Percentiles rank a stretch among this genome's conserved stretches.
Conservation (phyloP, 2,113 vertebrate genomes). For the Hippolais icterina region DNA sequence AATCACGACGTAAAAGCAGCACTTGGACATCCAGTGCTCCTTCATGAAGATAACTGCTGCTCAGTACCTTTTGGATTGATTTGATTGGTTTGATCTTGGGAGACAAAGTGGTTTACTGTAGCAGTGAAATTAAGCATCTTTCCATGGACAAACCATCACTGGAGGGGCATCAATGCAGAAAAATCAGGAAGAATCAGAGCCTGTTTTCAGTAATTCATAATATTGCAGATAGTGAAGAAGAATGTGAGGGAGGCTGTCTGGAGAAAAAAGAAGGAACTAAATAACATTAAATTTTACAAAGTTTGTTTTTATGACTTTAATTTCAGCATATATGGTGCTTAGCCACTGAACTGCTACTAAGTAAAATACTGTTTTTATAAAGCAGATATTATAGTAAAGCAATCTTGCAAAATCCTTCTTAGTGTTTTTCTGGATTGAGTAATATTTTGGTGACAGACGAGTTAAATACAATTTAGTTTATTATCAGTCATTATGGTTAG, state of each 20-base stretch:
- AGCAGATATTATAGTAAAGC: slow-evolving; percentile 40
- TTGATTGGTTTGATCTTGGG: neutral
- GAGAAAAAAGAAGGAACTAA: neutral
- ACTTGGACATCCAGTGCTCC: neutral
- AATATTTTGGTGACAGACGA: neutral
- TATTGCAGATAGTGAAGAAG: neutral
- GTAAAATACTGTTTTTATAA: slow-evolving; percentile 32
- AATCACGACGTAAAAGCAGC: neutral
- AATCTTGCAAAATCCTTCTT: slow-evolving; percentile 68
- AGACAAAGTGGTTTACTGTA: slow-evolving; percentile 1
- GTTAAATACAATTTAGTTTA: slow-evolving; percentile 2
- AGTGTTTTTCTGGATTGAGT: neutral
- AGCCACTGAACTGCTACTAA: neutral
- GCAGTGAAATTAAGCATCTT: slow-evolving; percentile 56
- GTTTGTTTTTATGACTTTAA: slow-evolving; percentile 10
- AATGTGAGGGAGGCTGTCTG: neutral
- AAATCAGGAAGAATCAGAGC: neutral
- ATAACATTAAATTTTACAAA: neutral
- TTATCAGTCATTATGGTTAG: slow-evolving; percentile 35
- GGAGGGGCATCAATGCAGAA: neutral
- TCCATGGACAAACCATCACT: neutral
- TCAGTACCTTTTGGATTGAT: neutral
- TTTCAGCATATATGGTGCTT: slow-evolving; percentile 7
- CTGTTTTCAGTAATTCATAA: neutral
- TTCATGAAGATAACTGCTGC: neutral